Evolutionary conservation across 2,113 vertebrate species (phyloP).

Genomic region (Microtus ochrogaster): DNA sequence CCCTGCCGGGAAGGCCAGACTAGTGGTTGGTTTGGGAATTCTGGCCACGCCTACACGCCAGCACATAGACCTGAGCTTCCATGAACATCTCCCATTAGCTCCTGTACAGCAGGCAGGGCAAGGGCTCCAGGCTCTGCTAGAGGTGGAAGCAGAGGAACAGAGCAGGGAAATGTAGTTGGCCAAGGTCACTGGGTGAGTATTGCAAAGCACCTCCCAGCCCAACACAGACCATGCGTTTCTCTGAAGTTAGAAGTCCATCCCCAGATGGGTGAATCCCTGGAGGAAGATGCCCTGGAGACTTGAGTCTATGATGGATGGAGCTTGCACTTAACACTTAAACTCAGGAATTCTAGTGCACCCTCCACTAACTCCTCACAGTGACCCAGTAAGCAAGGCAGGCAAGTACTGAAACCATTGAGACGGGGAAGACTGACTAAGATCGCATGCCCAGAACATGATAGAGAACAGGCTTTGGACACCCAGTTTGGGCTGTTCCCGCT

Average conservation of each 20-base stretch:
- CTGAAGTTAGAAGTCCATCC: background rate
- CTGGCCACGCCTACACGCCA: rapidly evolving
- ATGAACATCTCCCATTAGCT: background rate
- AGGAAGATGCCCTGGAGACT: background rate
- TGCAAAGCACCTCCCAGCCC: background rate
- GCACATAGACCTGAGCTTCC: background rate
- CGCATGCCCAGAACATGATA: background rate
- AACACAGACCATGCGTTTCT: background rate
- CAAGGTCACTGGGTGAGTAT: background rate
- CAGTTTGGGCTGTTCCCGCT: background rate
- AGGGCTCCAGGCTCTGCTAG: background rate
- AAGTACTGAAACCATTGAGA: background rate
- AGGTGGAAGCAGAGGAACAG: background rate
- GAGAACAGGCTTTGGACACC: background rate
- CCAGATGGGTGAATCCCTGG: background rate
- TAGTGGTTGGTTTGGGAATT: background rate
- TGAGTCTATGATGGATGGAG: background rate
- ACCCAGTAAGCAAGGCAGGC: background rate
- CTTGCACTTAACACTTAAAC: background rate
- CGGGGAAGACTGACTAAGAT: background rate
- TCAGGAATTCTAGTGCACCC: no score
- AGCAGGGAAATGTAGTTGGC: background rate
- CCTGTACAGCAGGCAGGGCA: background rate
- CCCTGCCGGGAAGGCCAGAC: background rate
- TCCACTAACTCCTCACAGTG: background rate